Base-by-base conservation (phyloP, 2,888 invertebrate genomes). In the Parelbella ahira region DNA sequence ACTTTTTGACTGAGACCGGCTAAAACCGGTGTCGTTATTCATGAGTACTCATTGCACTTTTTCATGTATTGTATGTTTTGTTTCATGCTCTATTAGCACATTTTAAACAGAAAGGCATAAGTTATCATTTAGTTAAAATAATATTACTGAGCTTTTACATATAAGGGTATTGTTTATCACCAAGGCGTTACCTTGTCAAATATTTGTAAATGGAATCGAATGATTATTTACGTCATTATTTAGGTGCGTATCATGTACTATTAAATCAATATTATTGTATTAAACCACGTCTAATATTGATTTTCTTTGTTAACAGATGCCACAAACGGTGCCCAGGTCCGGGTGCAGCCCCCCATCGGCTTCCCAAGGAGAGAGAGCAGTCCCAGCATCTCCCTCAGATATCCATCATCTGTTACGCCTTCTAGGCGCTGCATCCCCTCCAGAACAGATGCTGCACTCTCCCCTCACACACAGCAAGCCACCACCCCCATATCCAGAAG, bases 261-360 rank as follows among this genome's bases (percentile, higher is more conserved):
- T n/a, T n/a, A n/a, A n/a, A n/a, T n/a, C n/a, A n/a, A n/a, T n/a
- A n/a, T n/a, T n/a, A n/a, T n/a, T n/a, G n/a, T n/a, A n/a, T n/a
- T 15, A 15, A 20, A 19, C 13, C 20, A 30, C 11, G 10, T 20
- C 12, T 27, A 32, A 25, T 34, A 4, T 8, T 15, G 3, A 37
- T 53, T 60, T 56, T 45, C 36, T 37, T 84, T 82, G 76, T 77
- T 49, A 45, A 37, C 91, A 94, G 94, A 94, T 94, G 93, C 93
- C 94, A 80, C 94, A 94, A 88, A 93, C 92, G 64, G 94, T 94
- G 62, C 94, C 94, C 44, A 90, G 92, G 60, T 92, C 92, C 63
- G 93, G 93, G 75, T 92, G 91, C 72, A 93, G 92, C 78, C 92
- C 93, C 58, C 91, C 93, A 52, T 93, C 92, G 70, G 93, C 94